Evolutionary conservation across 2,113 vertebrate genomes (phyloP), one percentile per base, ranked within the genome.

Genomic region (Epinephelus moara): DNA sequence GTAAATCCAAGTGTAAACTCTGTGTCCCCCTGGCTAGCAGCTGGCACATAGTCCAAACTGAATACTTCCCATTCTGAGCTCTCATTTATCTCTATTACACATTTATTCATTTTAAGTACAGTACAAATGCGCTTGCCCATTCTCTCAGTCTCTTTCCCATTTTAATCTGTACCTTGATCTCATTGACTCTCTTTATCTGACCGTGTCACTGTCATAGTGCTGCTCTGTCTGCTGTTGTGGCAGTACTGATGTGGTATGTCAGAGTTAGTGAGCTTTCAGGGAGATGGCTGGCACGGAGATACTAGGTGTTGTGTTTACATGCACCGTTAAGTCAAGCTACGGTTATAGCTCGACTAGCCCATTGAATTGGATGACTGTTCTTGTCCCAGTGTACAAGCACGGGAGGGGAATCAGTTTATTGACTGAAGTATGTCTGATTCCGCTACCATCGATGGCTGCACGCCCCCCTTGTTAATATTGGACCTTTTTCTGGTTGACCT

Each of bases 1-100:
- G 81, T 80, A 78, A 86, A 88, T 89, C 78, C 14, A 5, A 55
- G 37, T 53, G 11, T 90, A 88, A 90, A 82, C 81, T 59, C 53
- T 33, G 50, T 19, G 4, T 47, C 69, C 23, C 33, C 5, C 37
- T 18, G 23, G 21, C 53, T 11, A 47, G 49, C 25, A 55, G 40
- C 17, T 59, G 18, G 63, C 50, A 59, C 52, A 8, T 1, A 49
- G 4, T 25, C 45, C n/a, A 62, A 45, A 56, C 49, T 25, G 27
- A 81, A 47, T 37, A 50, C 7, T 21, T 21, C 7, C 9, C 21
- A 25, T 47, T 67, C 68, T 33, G 17, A 40, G 30, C 37, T 59
- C 52, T 53, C n/a, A 49, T 68, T 55, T 56, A 53, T 74, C 3
- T 45, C 1, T 21, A 8, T 53, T 10, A 52, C 23, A 27, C 59